A percentile compares a stretch with the other conserved stretches of the same genome.
Evolutionary conservation across 2,113 vertebrate species (phyloP).

Genomic region (Psammodynastes pulverulentus): DNA sequence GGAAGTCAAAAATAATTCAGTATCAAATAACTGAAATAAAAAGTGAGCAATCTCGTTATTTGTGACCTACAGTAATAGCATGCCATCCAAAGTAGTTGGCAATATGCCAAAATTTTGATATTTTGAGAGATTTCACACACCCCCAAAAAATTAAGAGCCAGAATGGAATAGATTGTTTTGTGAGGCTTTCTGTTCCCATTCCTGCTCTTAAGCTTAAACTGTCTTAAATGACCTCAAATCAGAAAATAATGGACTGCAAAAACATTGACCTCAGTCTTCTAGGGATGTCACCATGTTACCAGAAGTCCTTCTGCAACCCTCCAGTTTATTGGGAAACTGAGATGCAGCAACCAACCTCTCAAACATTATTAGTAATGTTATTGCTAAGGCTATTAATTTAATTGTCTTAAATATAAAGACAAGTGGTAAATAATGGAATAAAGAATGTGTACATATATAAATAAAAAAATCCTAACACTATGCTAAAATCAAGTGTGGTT

Average conservation of each 20-base stretch:
- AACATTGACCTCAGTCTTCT: background rate
- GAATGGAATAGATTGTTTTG: background rate
- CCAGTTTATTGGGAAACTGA: background rate
- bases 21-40: background rate
- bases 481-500: background rate
- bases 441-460: background rate
- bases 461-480: background rate
- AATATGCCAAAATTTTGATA: background rate
- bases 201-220: background rate
- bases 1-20: background rate
- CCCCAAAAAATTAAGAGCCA: background rate
- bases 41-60: background rate
- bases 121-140: background rate
- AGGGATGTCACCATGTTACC: background rate
- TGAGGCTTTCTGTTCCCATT: background rate
- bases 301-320: background rate
- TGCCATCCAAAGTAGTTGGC: background rate
- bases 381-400: background rate
- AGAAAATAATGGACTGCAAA: background rate
- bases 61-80: background rate
- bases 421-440: background rate
- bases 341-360: background rate
- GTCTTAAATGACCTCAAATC: background rate
- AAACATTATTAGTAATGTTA: background rate
- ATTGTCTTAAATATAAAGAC: background rate